These are phyloP conservation scores for Gymnopithys bicolor DNA, from an alignment of 2,797 vertebrate species.

Conservation along the genomic window DNA sequence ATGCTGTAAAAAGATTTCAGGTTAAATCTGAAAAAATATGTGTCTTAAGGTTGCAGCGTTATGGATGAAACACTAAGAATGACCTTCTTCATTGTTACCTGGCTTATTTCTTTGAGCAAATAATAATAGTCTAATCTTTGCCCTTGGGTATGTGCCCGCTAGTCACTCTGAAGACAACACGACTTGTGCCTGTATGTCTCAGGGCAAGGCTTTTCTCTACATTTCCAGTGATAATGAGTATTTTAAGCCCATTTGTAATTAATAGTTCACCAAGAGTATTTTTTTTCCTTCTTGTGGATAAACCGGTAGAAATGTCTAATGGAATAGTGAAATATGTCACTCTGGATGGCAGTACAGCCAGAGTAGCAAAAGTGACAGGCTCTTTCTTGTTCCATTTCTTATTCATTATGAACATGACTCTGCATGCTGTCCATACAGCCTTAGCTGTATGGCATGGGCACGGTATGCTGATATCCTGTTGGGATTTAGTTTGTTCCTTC, in stretches of 20 bases:
- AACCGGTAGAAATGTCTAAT: background rate
- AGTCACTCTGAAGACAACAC: background rate
- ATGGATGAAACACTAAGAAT: slow-evolving; percentile 24
- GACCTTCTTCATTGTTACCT: slow-evolving; percentile 35
- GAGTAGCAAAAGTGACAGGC: background rate
- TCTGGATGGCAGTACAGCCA: background rate
- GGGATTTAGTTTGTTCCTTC: background rate
- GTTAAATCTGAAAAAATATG: slow-evolving; percentile 17
- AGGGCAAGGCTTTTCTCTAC: slow-evolving; percentile 27
- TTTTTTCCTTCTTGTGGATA: background rate
- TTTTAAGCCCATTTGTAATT: slow-evolving; percentile 23
- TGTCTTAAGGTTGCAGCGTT: background rate
- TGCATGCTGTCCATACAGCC: background rate
- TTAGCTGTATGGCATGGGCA: background rate
- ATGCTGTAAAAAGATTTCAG: background rate
- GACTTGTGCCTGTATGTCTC: background rate
- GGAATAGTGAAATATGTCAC: background rate
- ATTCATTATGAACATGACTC: background rate
- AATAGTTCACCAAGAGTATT: background rate
- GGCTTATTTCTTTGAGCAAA: slow-evolving; percentile 20
- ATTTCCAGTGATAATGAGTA: background rate
- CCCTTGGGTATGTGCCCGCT: background rate
- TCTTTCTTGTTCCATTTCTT: background rate
- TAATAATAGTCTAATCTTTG: background rate
- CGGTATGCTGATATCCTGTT: background rate